Evolutionary conservation across 2,797 vertebrate genomes (phyloP), one percentile per base, ranked within the genome.

Genomic region (Melanotaenia boesemani): DNA sequence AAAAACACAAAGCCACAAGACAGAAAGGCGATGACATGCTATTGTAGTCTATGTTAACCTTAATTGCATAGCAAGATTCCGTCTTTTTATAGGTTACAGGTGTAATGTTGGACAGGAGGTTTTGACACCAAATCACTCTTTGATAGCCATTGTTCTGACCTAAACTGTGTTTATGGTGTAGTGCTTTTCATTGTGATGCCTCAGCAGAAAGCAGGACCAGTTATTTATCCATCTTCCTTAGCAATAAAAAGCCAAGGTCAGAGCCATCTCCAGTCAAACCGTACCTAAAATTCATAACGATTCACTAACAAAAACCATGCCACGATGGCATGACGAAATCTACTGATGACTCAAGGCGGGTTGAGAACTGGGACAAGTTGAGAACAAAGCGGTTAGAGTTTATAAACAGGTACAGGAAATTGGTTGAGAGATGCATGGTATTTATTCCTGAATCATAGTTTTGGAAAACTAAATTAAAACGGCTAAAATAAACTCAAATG

Each of bases 81-180:
- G 60, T 73, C 72, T 80, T 62, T 86, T 77, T 76, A 72, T 75
- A 73, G 70, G 50, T 67, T 75, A 87, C 83, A 89, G 86, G 81
- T 89, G 75, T 80, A 63, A 48, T 28, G 67, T 34, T 61, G 58
- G 73, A 76, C 41, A 66, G 50, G 59, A 71, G 28, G 78, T 32
- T 80, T 52, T 60, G 65, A 56, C 24, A 50, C 78, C 79, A 80
- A 15, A 18, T 80, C 20, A 41, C 69, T 67, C 24, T 72, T 46
- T 74, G 5, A 72, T 73, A 10, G 6, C 66, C 79, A 86, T 76
- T 88, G 70, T 84, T 80, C 72, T 82, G 61, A 74, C 67, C 66
- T 69, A 46, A 67, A 72, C 72, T 79, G 58, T 86, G 77, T 70
- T 86, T 88, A 87, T 76, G 71, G 30, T 75, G 63, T 10, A 28